Percentiles rank a stretch among this genome's conserved stretches.
phyloP scores from a whole-genome alignment of 2,113 vertebrate species.

The Sturnira hondurensis region DNA sequence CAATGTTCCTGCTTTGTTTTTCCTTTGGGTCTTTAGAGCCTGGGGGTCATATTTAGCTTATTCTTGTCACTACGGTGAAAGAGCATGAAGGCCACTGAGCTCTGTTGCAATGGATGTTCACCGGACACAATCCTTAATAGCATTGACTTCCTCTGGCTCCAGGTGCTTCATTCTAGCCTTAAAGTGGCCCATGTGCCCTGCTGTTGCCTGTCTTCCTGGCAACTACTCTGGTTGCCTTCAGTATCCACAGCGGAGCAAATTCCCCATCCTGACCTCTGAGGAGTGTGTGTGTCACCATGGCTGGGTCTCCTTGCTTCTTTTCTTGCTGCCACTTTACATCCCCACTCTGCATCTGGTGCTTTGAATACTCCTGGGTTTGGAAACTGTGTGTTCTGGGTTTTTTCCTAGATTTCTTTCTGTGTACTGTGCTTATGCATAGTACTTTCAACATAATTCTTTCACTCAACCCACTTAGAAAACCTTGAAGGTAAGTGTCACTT shows the following conservation, averaged over 20 bases:
- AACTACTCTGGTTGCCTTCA: too few species aligned
- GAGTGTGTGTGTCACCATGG: not conserved
- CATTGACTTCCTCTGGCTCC: not conserved
- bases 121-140: not conserved
- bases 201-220: too few species aligned
- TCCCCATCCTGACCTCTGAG: rapidly evolving
- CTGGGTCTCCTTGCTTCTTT: not conserved
- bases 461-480: not conserved
- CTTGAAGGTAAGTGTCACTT: not conserved
- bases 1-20: not conserved
- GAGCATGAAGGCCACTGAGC: not conserved
- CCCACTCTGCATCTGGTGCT: not conserved
- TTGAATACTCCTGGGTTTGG: not conserved
- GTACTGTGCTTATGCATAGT: not conserved
- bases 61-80: not conserved
- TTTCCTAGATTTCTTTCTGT: not conserved
- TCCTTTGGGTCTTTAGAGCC: not conserved
- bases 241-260: not conserved
- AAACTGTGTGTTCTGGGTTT: not conserved
- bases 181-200: not conserved
- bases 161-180: not conserved
- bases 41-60: not conserved
- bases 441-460: not conserved
- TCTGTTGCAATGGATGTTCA: not conserved
- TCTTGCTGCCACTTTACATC: not conserved